Conservation (phyloP, 2,113 vertebrate genomes). For the Syngnathus typhle region DNA sequence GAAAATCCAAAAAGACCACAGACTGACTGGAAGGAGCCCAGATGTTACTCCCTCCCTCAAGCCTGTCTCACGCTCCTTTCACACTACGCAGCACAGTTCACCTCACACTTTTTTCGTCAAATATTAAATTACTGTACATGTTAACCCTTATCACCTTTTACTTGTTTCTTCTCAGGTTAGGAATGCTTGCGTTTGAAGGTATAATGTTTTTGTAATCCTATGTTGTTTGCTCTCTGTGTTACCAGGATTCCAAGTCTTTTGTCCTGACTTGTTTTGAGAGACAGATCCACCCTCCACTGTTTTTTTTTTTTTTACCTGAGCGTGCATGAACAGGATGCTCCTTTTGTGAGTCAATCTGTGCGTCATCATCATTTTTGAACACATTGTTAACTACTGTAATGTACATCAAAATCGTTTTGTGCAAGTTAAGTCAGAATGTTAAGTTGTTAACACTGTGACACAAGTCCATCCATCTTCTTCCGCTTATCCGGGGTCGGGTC, state of each 20-base stretch:
- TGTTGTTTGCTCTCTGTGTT: not conserved
- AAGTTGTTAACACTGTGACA: too few relatives aligned
- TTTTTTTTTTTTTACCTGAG: not conserved
- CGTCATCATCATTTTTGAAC: not conserved
- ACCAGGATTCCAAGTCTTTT: not conserved
- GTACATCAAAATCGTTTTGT: too few relatives aligned
- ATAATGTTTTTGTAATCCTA: not conserved
- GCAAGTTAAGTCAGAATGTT: too few relatives aligned
- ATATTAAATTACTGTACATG: not conserved
- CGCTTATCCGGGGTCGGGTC: too few relatives aligned
- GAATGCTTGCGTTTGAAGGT: too few relatives aligned
- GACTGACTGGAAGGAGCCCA: not conserved
- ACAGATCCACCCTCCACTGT: constrained; percentile 1
- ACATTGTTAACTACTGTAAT: too few relatives aligned
- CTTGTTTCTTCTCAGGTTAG: not conserved
- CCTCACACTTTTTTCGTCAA: not conserved
- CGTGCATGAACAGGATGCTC: not conserved
- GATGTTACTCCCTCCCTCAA: constrained; percentile 4
- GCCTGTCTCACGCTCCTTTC: not conserved
- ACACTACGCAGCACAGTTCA: not conserved
- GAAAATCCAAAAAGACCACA: not conserved
- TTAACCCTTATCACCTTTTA: not conserved
- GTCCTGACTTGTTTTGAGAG: constrained; percentile 3
- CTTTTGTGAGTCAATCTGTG: constrained; percentile 1
- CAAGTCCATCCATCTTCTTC: too few relatives aligned